These are phyloP conservation scores for Cerceris rybyensis DNA, from an alignment of 2,888 invertebrate species.

Conservation along the genomic window DNA sequence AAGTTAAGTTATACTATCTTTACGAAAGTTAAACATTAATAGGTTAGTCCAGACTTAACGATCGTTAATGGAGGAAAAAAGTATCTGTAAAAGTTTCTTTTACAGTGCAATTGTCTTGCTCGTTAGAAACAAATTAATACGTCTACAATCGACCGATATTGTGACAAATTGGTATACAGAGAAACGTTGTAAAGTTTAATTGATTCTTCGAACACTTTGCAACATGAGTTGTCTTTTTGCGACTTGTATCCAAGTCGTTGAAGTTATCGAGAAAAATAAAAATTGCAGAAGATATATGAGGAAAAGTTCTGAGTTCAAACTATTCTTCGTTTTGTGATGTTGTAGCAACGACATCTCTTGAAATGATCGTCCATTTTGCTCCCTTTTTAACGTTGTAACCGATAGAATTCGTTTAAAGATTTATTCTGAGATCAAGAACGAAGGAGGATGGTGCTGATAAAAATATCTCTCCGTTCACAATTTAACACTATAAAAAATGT, in stretches of 20 bases:
- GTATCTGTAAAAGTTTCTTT: too few relatives aligned
- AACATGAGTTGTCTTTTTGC: background rate
- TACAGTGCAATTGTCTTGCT: too few relatives aligned
- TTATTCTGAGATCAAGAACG: background rate
- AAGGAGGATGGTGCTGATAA: background rate
- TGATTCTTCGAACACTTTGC: background rate
- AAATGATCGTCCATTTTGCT: constrained; percentile 35
- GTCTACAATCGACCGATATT: background rate
- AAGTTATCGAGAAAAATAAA: constrained; percentile 16
- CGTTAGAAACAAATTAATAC: background rate
- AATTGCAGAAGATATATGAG: constrained; percentile 13
- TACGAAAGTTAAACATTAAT: too few relatives aligned
- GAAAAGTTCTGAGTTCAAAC: constrained; percentile 8
- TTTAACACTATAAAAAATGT: background rate
- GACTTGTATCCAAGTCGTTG: background rate
- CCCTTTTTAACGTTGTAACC: background rate
- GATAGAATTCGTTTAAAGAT: too few relatives aligned
- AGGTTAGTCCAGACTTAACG: too few relatives aligned
- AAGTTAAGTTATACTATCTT: too few relatives aligned
- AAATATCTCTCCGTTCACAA: background rate
- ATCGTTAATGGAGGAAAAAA: too few relatives aligned
- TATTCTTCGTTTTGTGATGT: constrained; percentile 4
- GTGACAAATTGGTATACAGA: background rate
- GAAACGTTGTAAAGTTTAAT: constrained; percentile 3
- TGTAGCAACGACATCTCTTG: constrained; percentile 40